These are phyloP conservation scores for Mus pahari DNA, from an alignment of 2,113 vertebrate genomes.

Conservation along the genomic window DNA sequence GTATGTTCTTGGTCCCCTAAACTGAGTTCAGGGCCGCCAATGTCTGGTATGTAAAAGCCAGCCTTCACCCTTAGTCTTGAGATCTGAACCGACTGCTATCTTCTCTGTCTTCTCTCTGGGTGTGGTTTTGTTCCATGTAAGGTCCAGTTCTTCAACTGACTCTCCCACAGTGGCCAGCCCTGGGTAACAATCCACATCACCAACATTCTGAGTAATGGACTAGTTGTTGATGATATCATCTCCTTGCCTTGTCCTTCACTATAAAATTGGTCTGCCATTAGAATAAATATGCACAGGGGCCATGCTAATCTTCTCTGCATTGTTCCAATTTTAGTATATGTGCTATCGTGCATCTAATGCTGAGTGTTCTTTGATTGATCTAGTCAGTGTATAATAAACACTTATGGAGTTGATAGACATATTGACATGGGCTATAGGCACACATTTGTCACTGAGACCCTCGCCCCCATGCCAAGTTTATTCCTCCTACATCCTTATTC, in stretches of 20 bases:
- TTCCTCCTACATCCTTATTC: background rate
- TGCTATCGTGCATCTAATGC: background rate
- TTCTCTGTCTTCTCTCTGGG: background rate
- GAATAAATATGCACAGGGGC: background rate
- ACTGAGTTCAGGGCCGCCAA: background rate
- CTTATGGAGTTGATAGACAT: background rate
- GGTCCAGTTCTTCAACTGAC: background rate
- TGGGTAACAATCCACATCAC: background rate
- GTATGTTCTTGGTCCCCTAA: background rate
- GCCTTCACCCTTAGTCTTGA: background rate
- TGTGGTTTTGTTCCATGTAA: background rate
- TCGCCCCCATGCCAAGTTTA: background rate
- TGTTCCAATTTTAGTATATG: no score
- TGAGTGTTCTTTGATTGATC: conserved; percentile 26
- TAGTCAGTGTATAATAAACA: conserved; percentile 40
- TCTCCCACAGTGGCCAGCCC: background rate
- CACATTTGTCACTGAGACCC: background rate
- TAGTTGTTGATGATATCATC: background rate
- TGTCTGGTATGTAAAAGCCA: background rate
- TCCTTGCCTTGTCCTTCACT: background rate
- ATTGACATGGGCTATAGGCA: background rate
- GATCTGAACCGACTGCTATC: background rate
- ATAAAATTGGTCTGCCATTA: background rate
- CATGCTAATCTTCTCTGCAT: no score
- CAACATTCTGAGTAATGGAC: background rate